phyloP scores from a whole-genome alignment of 2,888 invertebrate genomes.

The Pemphredon lugubris region DNA sequence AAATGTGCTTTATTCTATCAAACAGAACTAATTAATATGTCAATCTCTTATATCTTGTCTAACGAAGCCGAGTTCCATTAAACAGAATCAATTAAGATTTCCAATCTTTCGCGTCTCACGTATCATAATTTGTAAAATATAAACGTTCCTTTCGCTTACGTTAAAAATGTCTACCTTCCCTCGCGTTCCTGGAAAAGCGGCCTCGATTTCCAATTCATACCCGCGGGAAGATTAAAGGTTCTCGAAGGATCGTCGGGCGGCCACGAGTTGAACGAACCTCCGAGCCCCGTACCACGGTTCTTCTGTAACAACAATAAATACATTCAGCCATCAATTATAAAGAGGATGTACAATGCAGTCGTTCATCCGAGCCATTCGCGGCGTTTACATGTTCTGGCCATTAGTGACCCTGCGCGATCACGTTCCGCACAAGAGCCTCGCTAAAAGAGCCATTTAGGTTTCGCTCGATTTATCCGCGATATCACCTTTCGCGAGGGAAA shows the following conservation, averaged over 20 bases:
- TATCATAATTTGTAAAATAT: no score
- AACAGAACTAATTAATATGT: no score
- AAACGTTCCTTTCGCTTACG: no score
- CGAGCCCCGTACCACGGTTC: background rate
- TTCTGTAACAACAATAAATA: conserved; percentile 29
- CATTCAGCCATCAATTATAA: conserved; percentile 22
- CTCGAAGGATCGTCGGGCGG: background rate
- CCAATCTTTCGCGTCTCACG: no score
- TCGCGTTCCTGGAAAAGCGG: background rate
- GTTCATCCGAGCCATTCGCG: conserved; percentile 31
- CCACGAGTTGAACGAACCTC: conserved; percentile 3
- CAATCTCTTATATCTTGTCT: no score
- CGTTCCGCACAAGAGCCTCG: conserved; percentile 1
- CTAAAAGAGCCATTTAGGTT: background rate
- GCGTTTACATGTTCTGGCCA: conserved; percentile 20
- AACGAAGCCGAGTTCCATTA: no score
- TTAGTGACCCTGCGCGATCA: conserved; percentile 13
- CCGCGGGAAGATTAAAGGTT: background rate
- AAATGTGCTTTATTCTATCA: no score
- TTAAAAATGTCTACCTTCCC: no score
- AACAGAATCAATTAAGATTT: no score
- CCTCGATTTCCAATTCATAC: background rate
- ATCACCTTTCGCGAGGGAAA: background rate
- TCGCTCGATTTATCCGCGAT: background rate
- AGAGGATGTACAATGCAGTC: conserved; percentile 38